These are phyloP conservation scores for Eristalis arbustorum DNA, from an alignment of 2,888 invertebrate species.

Conservation along the genomic window DNA sequence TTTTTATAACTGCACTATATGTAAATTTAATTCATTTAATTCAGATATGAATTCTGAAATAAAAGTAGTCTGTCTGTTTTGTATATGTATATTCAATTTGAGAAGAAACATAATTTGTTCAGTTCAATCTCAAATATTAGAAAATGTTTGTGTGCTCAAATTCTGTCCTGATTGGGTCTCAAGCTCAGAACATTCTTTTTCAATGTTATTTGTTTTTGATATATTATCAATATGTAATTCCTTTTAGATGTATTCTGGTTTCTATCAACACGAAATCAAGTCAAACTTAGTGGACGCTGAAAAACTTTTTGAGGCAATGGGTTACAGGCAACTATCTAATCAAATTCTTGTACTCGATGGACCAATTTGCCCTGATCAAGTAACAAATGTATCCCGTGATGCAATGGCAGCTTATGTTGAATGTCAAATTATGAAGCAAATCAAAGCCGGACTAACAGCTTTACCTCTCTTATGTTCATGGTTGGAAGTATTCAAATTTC, in stretches of 20 bases:
- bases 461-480: slow-evolving; percentile 82
- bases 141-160: too few relatives aligned
- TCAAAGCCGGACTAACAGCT: slow-evolving; percentile 87
- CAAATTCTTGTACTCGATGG: slow-evolving; percentile 84
- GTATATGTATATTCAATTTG: too few relatives aligned
- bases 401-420: slow-evolving; percentile 93
- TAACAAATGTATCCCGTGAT: slow-evolving; percentile 89
- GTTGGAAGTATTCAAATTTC: slow-evolving; percentile 83
- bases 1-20: too few relatives aligned
- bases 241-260: slow-evolving; percentile 90
- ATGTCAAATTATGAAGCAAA: slow-evolving; percentile 89
- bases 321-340: slow-evolving; percentile 85
- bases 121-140: too few relatives aligned
- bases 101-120: too few relatives aligned
- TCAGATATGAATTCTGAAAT: too few relatives aligned
- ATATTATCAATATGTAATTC: too few relatives aligned
- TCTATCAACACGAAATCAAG: slow-evolving; percentile 92
- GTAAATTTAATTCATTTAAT: too few relatives aligned
- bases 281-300: slow-evolving; percentile 90
- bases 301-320: slow-evolving; percentile 89
- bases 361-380: slow-evolving; percentile 90
- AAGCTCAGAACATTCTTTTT: too few relatives aligned
- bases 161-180: too few relatives aligned
- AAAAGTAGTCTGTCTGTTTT: too few relatives aligned
- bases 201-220: too few relatives aligned